Base-by-base conservation (phyloP, 2,888 invertebrate species). In the Meghimatium bilineatum region DNA sequence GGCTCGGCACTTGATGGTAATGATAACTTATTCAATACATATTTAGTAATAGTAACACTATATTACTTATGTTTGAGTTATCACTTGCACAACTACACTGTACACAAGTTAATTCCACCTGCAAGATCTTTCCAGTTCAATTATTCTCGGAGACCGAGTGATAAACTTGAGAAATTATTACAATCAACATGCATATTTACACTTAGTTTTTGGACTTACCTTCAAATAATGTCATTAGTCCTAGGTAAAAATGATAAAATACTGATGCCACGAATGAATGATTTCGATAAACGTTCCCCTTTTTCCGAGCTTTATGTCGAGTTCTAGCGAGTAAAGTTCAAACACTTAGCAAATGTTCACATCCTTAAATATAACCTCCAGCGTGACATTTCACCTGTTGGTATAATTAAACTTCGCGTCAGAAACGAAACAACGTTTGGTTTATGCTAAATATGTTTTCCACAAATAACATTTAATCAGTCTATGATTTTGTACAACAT, bases 301-400 rank as follows among this genome's bases (percentile, higher is more conserved):
- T 66, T n/a, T 2, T 6, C 10, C 5, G 26, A 29, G 5, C 10
- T 26, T 66, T n/a, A 66, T 5, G 29, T 1, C 14, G 29, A 26
- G 26, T 66, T 29, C 32, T 34, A 67, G 1, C 67, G 3, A 67
- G 67, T 34, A 34, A 67, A 1, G 8, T 34, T 17, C 67, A 34
- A 14, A 29, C 67, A 67, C 12, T 1, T 20, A 29, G 67, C 67
- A 67, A 72, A 44, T 26, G 5, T 38, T 49, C 72, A 38, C 5
- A 49, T 49, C 72, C 72, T 72, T 72, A 72, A 72, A 72, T 72
- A 72, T 49, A 49, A n/a, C 44, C 14, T 72, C 29, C 12, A 6
- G 29, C n/a, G 8, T 44, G 72, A 44, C 72, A 5, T 72, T 72
- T 72, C 44, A 44, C 72, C 72, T 49, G 44, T 3, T 32, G 34